Conservation (phyloP, 2,113 vertebrate species). For the Larimichthys crocea region DNA sequence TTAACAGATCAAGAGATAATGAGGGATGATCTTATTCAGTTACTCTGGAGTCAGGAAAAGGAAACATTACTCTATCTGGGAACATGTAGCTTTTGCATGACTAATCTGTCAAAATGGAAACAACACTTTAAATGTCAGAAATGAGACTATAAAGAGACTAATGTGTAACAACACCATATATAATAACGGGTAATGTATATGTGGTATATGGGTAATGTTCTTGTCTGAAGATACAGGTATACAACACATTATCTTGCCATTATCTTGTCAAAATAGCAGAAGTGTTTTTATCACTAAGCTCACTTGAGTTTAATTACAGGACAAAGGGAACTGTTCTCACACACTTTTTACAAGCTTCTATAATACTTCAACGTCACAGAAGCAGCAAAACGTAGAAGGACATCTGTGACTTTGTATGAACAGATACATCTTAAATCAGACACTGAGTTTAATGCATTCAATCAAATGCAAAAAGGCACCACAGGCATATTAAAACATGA, state of each 20-base stretch:
- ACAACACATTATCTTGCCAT: not conserved
- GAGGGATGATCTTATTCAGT: constrained; percentile 10
- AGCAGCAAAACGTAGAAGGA: not conserved
- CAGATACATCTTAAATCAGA: not conserved
- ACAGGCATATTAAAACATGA: no score
- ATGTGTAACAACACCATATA: not conserved
- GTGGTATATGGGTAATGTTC: not conserved
- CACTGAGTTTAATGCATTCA: not conserved
- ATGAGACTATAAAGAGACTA: not conserved
- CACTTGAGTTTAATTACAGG: not conserved
- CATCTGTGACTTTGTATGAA: not conserved
- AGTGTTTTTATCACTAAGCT: not conserved
- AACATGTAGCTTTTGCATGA: not conserved
- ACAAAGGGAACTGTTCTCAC: no score
- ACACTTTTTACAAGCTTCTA: not conserved
- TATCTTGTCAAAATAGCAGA: not conserved
- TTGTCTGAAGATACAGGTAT: not conserved
- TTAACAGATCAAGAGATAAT: constrained; percentile 28
- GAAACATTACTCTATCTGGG: not conserved
- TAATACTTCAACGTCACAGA: not conserved
- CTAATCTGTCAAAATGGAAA: not conserved
- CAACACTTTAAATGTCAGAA: not conserved
- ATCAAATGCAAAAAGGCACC: not conserved
- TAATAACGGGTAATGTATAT: not conserved
- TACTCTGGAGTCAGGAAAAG: not conserved